Conservation (phyloP, 2,797 vertebrate genomes). For the Danio jaintianensis region DNA sequence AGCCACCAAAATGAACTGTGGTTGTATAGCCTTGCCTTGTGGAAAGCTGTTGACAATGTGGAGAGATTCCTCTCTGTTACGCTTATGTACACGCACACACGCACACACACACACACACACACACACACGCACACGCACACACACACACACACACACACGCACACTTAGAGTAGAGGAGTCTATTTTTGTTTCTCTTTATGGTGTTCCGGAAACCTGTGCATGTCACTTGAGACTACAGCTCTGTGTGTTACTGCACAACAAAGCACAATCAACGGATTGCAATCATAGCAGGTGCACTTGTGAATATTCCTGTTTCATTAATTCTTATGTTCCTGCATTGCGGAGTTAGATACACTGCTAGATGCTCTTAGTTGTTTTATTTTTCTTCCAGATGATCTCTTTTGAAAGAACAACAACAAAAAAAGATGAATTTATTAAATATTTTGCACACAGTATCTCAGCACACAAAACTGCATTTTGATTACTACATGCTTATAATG, state of each 20-base stretch:
- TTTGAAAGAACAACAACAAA: not conserved
- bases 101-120: conserved; percentile 26
- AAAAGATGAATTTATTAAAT: no score
- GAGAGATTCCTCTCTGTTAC: conserved; percentile 39
- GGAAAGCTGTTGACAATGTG: conserved; percentile 44
- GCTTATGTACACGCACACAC: conserved; percentile 36
- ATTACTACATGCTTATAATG: not conserved
- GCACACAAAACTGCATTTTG: not conserved
- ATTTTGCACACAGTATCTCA: not conserved
- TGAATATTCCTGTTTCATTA: conserved; percentile 46
- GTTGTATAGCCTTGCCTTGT: conserved; percentile 47
- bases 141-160: conserved; percentile 41
- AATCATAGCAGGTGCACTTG: conserved; percentile 26
- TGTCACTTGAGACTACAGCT: conserved; percentile 57
- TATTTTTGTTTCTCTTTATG: conserved; percentile 53
- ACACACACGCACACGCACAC: conserved; percentile 35
- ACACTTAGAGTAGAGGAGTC: conserved; percentile 41
- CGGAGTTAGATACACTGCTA: not conserved
- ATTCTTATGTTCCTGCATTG: conserved; percentile 28
- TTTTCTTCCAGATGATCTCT: not conserved
- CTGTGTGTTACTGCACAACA: conserved; percentile 39
- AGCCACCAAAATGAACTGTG: conserved; percentile 37
- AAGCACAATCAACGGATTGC: conserved; percentile 50
- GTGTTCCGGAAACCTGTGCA: conserved; percentile 46
- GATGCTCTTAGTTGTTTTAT: not conserved